Evolutionary conservation across 1,140 invertebrate genomes (phyloP), one percentile per base, ranked within the genome.

Genomic region (Choristoneura fumiferana): DNA sequence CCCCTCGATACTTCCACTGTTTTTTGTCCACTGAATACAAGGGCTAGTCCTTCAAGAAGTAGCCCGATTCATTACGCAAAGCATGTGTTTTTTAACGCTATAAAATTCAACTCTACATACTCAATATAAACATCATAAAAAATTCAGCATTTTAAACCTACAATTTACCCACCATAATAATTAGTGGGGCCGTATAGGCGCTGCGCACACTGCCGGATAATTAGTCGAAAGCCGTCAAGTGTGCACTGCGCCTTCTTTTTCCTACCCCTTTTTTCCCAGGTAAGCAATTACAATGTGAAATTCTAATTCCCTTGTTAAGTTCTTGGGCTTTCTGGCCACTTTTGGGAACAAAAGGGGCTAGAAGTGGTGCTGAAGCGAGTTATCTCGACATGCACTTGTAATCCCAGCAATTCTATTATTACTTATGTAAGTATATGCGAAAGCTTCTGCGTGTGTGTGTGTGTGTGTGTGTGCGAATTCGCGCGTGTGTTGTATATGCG

Each of bases 241-340:
- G 49, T 8, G 18, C 36, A 40, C 18, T 53, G n/a, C 18, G 18
- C 29, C 53, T 65, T 65, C 65, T 67, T 63, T 53, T 55, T 38
- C 58, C 36, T 57, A 59, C 65, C 61, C 39, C 40, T 40, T 54
- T 34, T 38, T 49, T 34, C 29, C 14, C 9, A 18, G 17, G 59
- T 53, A 61, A 65, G 58, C 66, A 61, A 69, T 77, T 74, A 77
- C 74, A 74, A 74, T 77, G 71, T 74, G 72, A 72, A 77, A 74
- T 72, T 77, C 70, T 74, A 77, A 77, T 74, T 74, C 74, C 57
- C 67, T 70, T 65, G 71, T 77, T 73, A 74, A 66, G 62, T 65
- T 57, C 61, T 60, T 54, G 55, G 60, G 60, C 69, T 65, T 61
- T 39, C 39, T 38, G 17, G 15, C 40, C 17, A 57, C 39, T 57